Evolutionary conservation across 2,113 vertebrate genomes (phyloP), one percentile per base, ranked within the genome.

Genomic region (Tragelaphus scriptus): DNA sequence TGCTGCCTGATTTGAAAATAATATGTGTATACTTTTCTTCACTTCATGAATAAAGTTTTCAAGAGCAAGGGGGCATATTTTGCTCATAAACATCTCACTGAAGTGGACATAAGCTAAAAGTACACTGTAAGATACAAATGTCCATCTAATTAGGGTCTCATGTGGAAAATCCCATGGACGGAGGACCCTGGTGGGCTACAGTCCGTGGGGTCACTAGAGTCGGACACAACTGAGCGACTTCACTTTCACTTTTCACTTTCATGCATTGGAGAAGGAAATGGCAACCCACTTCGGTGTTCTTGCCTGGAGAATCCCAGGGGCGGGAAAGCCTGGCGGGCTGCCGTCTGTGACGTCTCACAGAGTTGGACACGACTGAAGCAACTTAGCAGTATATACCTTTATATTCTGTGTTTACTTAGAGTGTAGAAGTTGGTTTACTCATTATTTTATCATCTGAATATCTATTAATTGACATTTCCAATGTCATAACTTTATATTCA

Each of bases 281-380:
- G 11, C 59, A 61, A 28, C 59, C 5, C 11, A 28, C 59, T 61
- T 26, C 59, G 28, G 58, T 61, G 58, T 61, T 61, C 58, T 28
- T 61, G 11, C 25, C 26, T 61, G 25, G 25, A 25, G 58, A 61
- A 61, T 61, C 58, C 58, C 58, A 28, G 59, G 58, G 58, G 12
- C 4, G 4, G 59, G 26, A 11, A 5, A 28, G 26, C 59, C 59
- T 28, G 26, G 59, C 13, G 26, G 26, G 11, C 59, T 61, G 59
- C 59, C 26, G 2, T 30, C 59, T 61, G 14, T 28, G 26, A 26
- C 1, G 59, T 61, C 2, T 0, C 59, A 30, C 0, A 61, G 59
- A 61, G 59, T 61, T 0, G 0, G 59, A 30, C 59, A 61, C 2
- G 1, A 28, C 59, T 30, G 59, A 61, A 28, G 59, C 0, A 0